Percentiles rank a stretch among this genome's conserved stretches.
These are phyloP conservation scores for Cacatua alba DNA, from an alignment of 2,113 vertebrate genomes.

Conservation along the genomic window DNA sequence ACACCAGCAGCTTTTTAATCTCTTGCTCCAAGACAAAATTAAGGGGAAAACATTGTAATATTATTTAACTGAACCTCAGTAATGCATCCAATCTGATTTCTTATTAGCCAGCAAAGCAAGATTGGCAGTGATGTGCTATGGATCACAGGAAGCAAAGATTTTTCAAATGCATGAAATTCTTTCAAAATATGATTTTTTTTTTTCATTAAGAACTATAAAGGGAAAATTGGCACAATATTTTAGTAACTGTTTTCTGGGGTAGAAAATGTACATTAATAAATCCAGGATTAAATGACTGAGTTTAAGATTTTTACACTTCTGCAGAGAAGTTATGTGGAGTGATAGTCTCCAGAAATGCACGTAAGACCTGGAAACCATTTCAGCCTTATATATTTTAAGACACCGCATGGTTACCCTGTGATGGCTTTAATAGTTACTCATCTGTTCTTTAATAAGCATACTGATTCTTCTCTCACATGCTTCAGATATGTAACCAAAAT, in stretches of 20 bases:
- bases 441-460: not conserved
- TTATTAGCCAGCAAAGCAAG: not conserved
- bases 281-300: not conserved
- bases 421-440: not conserved
- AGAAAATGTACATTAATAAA: not conserved
- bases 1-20: slow-evolving; percentile 21
- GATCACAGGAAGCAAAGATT: not conserved
- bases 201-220: not conserved
- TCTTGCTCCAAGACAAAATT: slow-evolving; percentile 43
- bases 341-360: not conserved
- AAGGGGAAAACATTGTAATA: slow-evolving; percentile 1
- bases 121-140: not conserved
- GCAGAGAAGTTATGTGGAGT: not conserved
- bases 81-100: not conserved
- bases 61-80: slow-evolving; percentile 19
- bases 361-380: not conserved
- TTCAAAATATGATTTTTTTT: not conserved
- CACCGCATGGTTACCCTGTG: accelerated
- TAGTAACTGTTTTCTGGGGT: not conserved
- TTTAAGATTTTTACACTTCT: not conserved
- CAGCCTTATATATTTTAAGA: not conserved
- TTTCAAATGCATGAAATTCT: not conserved
- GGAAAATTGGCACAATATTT: not conserved
- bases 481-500: not conserved
- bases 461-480: not conserved